phyloP scores from a whole-genome alignment of 2,113 vertebrate species.

The Salminus brasiliensis region DNA sequence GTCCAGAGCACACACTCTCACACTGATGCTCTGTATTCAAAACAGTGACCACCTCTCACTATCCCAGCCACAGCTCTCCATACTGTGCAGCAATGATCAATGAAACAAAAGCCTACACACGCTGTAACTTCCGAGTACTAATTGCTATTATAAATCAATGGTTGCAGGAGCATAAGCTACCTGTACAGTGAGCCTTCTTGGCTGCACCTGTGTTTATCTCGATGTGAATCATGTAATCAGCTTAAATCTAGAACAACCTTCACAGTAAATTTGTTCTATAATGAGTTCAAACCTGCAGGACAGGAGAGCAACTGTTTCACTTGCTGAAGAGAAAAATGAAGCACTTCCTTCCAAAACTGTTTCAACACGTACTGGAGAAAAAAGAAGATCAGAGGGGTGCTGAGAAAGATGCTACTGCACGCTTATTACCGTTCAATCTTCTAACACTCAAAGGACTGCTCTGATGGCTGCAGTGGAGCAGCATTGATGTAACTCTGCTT shows the following conservation, averaged over 20 bases:
- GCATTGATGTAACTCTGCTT: background rate
- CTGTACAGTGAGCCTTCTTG: background rate
- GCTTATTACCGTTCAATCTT: background rate
- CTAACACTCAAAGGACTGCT: background rate
- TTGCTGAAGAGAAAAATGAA: background rate
- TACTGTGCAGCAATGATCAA: background rate
- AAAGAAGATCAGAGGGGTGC: background rate
- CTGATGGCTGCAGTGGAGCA: background rate
- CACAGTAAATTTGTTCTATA: background rate
- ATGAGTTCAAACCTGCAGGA: conserved; percentile 12
- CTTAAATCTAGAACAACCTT: conserved; percentile 12
- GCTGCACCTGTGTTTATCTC: background rate
- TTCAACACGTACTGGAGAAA: background rate
- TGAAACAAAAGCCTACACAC: conserved; percentile 8
- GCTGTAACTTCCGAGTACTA: conserved; percentile 1
- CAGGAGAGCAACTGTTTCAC: background rate
- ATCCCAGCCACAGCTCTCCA: background rate
- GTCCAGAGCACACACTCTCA: background rate
- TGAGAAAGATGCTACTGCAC: background rate
- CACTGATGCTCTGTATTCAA: background rate
- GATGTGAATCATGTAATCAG: background rate
- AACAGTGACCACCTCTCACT: background rate
- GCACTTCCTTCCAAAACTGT: background rate
- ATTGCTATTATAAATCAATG: conserved; percentile 43
- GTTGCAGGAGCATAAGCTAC: conserved; percentile 14